These are phyloP conservation scores for Caenorhabditis uteleia DNA, from an alignment of 2,888 invertebrate species.

Conservation along the genomic window DNA sequence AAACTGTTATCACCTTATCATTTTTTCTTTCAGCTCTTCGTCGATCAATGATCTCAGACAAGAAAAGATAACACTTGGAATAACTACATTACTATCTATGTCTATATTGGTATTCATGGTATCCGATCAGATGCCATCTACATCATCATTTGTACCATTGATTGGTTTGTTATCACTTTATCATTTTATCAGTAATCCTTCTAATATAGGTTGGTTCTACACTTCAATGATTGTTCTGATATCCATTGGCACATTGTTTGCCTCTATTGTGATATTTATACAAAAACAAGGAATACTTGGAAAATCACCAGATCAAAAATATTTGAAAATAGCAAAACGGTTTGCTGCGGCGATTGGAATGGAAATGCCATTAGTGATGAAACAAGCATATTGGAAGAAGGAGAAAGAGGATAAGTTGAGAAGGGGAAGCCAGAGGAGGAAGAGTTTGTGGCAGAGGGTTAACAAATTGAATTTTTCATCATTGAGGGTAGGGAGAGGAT, in stretches of 20 bases:
- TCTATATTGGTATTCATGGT: slow-evolving; percentile 72
- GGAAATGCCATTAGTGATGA: slow-evolving; percentile 2
- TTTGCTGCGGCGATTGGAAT: background rate
- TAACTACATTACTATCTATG: slow-evolving; percentile 72
- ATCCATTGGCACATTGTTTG: background rate
- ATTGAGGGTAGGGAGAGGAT: background rate
- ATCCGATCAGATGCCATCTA: slow-evolving; percentile 72
- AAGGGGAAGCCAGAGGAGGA: background rate
- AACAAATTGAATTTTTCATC: background rate
- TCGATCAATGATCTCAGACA: slow-evolving; percentile 70
- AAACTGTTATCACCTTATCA: background rate
- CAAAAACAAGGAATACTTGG: background rate
- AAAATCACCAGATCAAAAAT: background rate
- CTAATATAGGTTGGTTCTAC: background rate
- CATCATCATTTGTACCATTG: slow-evolving; percentile 72
- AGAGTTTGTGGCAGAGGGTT: background rate
- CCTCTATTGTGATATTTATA: background rate
- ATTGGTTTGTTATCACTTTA: too few relatives aligned
- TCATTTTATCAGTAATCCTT: too few relatives aligned
- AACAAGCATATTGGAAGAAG: slow-evolving; percentile 6
- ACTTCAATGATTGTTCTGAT: background rate
- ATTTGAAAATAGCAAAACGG: background rate
- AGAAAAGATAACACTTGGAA: slow-evolving; percentile 72
- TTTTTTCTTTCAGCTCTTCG: slow-evolving; percentile 61
- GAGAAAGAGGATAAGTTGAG: slow-evolving; percentile 1